Percentiles rank a stretch among this genome's conserved stretches.
phyloP scores from a whole-genome alignment of 2,888 invertebrate genomes.

The Nephrotoma guestfalica region DNA sequence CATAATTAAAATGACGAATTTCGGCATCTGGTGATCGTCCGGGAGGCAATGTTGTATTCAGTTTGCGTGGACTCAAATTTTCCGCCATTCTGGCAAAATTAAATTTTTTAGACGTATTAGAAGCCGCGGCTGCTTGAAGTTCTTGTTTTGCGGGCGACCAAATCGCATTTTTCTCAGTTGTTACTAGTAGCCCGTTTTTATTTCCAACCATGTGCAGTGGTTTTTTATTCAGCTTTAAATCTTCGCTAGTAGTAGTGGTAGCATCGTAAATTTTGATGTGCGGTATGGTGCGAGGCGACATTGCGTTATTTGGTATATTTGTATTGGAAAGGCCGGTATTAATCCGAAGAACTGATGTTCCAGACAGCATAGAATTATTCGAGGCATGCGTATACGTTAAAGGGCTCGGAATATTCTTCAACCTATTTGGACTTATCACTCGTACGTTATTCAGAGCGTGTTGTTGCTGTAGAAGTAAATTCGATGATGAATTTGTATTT shows the following conservation, averaged over 20 bases:
- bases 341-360: not conserved
- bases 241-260: not conserved
- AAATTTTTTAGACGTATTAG: conserved; percentile 20
- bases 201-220: not conserved
- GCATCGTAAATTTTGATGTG: not conserved
- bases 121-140: not conserved
- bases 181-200: not conserved
- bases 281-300: not conserved
- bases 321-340: not conserved
- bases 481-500: conserved; percentile 31
- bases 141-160: conserved; percentile 3
- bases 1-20: conserved; percentile 35
- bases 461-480: not conserved
- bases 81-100: conserved; percentile 31
- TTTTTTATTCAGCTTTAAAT: not conserved
- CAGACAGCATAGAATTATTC: not conserved
- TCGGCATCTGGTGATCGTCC: conserved; percentile 22
- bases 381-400: conserved; percentile 12
- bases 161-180: not conserved
- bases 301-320: not conserved
- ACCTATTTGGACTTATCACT: conserved; percentile 19
- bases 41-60: not conserved
- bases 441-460: not conserved
- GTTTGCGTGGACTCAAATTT: conserved; percentile 24
- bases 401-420: conserved; percentile 23